Evolutionary conservation across 2,888 invertebrate genomes (phyloP), one percentile per base, ranked within the genome.

Genomic region (Amiota minor): DNA sequence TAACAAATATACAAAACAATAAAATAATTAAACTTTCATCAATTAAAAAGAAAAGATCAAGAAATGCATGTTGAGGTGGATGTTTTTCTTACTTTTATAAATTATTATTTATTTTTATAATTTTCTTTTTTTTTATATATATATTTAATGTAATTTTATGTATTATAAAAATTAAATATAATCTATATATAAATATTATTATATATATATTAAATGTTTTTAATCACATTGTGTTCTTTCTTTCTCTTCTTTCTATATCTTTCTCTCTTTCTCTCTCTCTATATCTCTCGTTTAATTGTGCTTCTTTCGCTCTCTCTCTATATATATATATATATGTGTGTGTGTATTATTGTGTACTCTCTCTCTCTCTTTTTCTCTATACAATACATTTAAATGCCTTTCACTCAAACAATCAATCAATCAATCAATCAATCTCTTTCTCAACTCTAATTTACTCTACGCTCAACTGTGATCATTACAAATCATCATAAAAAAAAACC

Each of bases 161-260:
- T 77, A 72, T 59, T 53, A 50, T 59, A 61, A 23, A 74, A 69
- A 74, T 68, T 1, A 72, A 76, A 72, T 53, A 14, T n/a, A 9
- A 53, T 53, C 67, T 69, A 45, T 73, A 68, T 23, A 12, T 76
- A 75, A 62, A 74, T 73, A 74, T 70, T 71, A 74, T 76, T 68
- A 77, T 76, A 79, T 73, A 80, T 75, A 79, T 78, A 72, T 77
- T 84, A 78, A 81, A 85, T 83, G 80, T 84, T 84, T 35, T 84
- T 81, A 86, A 83, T 81, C 80, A 80, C 82, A 83, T 80, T 84
- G 83, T 83, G 80, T 85, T 77, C 72, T 76, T 72, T 77, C 74
- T 77, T 55, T 71, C 64, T 81, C 77, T 81, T 85, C 80, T 84
- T 77, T 46, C 82, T 81, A 83, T 81, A 81, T 81, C 79, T 79